phyloP scores from a whole-genome alignment of 2,113 vertebrate species.

The Phaethon lepturus region DNA sequence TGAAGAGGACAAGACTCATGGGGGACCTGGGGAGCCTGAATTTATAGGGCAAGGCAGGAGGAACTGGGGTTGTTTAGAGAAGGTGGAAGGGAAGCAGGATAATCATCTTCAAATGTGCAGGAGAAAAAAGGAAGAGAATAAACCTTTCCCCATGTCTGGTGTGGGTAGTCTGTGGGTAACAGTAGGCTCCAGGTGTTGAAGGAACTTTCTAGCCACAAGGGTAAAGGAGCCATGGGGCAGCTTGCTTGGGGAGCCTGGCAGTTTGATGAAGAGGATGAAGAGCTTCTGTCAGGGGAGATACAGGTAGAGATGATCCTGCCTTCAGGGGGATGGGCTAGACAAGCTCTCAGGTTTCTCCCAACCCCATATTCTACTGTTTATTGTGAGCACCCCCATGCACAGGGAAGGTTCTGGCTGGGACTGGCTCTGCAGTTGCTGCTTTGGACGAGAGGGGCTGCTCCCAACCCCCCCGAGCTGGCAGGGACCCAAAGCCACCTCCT shows the following conservation, averaged over 20 bases:
- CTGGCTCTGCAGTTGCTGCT: slow-evolving; percentile 25
- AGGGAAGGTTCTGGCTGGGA: background rate
- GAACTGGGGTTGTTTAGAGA: background rate
- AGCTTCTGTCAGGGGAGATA: background rate
- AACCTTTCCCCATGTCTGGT: background rate
- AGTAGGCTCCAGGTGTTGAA: background rate
- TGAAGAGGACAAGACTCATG: background rate
- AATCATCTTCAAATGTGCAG: background rate
- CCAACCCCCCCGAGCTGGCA: slow-evolving; percentile 8
- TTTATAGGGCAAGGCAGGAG: background rate
- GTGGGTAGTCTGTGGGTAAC: background rate
- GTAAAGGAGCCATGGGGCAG: background rate
- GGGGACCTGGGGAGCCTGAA: background rate
- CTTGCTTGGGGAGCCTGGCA: background rate
- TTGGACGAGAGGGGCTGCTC: slow-evolving; percentile 20
- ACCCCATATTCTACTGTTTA: background rate
- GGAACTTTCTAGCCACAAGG: background rate
- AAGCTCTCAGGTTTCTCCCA: background rate
- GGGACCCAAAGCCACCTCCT: slow-evolving; percentile 21
- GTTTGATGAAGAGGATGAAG: background rate
- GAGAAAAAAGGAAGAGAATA: background rate
- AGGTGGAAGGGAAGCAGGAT: background rate
- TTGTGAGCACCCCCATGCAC: background rate
- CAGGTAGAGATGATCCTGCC: background rate
- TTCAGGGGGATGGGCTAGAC: background rate